Base-by-base conservation (phyloP, 1,140 invertebrate species). In the Homalodisca vitripennis region DNA sequence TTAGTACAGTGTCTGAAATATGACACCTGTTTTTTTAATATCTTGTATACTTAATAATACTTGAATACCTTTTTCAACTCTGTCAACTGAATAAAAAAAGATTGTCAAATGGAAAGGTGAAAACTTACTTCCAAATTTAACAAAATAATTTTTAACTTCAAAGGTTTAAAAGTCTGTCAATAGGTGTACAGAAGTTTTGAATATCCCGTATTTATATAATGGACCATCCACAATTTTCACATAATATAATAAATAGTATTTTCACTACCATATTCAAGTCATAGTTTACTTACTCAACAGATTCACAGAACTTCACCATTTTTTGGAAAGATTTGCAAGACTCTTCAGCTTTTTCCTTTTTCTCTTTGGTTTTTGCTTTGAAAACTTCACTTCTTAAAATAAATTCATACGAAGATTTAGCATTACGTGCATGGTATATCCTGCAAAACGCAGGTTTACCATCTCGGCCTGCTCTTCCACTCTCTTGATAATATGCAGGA, bases 331-430 rank as follows among this genome's bases (percentile, higher is more conserved):
- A 86, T 66, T 89, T 88, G 57, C 88, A 84, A 0, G 87, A 83
- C 55, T 81, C 81, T 78, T 88, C 84, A 10, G 84, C 84, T 66
- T 86, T 82, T 30, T 84, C 79, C 73, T 85, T 82, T 74, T 84
- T 80, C 72, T 82, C 75, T 70, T 82, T 79, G 2, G 82, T 83
- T 73, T 85, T 85, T 1, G 81, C 83, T 72, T 82, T 86, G 12
- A 75, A 84, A 47, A 84, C 79, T 74, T 94, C 93, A 68, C 84
- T 82, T 74, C 87, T 86, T 0, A 97, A 80, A 32, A 95, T 82
- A 77, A 92, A 97, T 30, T 88, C 85, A n/a, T 95, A 86, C 1
- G 91, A 86, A 74, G 91, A 88, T 31, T 89, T 84, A 78, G 95
- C 92, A 53, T 85, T 81, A 67, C 85, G 84, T n/a, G 88, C 89